phyloP scores from a whole-genome alignment of 2,113 vertebrate species.

The Nannospalax galili region DNA sequence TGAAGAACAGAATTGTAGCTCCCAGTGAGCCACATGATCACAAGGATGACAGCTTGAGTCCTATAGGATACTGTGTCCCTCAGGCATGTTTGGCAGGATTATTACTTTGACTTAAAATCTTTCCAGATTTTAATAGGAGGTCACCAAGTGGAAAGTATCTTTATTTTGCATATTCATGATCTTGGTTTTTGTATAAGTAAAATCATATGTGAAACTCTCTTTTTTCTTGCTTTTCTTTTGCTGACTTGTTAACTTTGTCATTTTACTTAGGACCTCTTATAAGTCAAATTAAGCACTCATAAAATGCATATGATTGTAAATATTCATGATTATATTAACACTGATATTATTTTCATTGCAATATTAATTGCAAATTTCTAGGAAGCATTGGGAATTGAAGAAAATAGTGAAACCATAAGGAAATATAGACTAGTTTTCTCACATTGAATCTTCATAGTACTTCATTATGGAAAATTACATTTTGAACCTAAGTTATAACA shows the following conservation, averaged over 20 bases:
- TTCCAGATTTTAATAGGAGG: background rate
- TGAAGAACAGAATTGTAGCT: background rate
- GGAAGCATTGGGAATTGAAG: background rate
- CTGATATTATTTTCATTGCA: background rate
- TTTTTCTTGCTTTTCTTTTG: background rate
- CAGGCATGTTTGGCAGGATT: background rate
- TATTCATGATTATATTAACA: background rate
- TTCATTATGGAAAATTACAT: background rate
- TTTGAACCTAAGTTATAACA: background rate
- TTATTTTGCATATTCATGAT: background rate
- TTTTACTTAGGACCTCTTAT: background rate
- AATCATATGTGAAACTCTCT: background rate
- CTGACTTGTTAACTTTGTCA: background rate
- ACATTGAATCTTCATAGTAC: background rate
- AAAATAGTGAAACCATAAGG: background rate
- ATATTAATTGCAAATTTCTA: background rate
- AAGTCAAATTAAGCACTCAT: background rate
- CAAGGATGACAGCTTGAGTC: too few relatives aligned
- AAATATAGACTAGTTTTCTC: background rate
- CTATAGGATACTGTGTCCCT: too few relatives aligned
- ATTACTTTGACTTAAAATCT: background rate
- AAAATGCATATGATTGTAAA: background rate
- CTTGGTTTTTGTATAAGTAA: background rate
- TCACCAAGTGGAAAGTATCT: background rate
- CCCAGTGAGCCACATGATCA: accelerated